These are phyloP conservation scores for Tiaroga cobitis DNA, from an alignment of 2,797 vertebrate genomes.

Conservation along the genomic window DNA sequence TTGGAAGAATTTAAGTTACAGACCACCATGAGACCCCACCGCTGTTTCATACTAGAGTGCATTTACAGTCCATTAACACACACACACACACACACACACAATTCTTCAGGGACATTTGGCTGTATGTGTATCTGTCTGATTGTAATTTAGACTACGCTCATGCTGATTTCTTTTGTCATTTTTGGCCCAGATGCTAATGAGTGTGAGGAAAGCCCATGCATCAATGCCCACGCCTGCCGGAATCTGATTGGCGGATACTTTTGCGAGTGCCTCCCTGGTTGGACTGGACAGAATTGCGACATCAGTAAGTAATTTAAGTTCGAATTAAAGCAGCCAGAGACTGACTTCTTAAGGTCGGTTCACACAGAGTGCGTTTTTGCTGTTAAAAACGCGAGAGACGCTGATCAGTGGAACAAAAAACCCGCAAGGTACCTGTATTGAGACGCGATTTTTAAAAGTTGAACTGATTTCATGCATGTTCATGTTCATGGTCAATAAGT, in stretches of 20 bases:
- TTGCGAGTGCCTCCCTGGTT: constrained; percentile 94
- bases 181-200: constrained; percentile 90
- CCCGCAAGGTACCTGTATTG: no score
- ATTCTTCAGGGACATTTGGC: background rate
- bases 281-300: constrained; percentile 96
- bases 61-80: constrained; percentile 39
- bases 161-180: constrained; percentile 32
- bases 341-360: background rate
- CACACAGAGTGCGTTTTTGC: background rate
- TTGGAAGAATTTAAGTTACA: constrained; percentile 49
- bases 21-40: constrained; percentile 43
- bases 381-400: background rate
- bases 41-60: constrained; percentile 32
- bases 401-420: background rate
- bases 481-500: background rate
- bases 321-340: background rate
- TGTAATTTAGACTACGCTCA: constrained; percentile 21
- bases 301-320: constrained; percentile 77
- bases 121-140: constrained; percentile 8
- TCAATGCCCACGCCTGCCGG: constrained; percentile 96
- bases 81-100: constrained; percentile 23
- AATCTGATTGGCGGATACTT: constrained; percentile 99
- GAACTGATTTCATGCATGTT: background rate
- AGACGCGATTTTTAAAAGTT: background rate
- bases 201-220: constrained; percentile 92